Evolutionary conservation across 2,888 invertebrate genomes (phyloP).

Genomic region (Ophraella communa): DNA sequence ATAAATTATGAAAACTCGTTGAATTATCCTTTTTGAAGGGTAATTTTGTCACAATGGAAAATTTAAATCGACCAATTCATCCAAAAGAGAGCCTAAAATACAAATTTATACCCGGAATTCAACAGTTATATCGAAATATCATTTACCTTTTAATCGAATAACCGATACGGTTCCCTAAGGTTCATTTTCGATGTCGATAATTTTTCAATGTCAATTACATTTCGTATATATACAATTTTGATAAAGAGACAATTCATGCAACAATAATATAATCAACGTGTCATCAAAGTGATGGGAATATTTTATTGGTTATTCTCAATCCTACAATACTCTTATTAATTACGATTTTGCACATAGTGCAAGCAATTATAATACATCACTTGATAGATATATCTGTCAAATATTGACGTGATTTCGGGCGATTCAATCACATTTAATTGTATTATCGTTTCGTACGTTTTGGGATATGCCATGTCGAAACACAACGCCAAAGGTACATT

Average conservation of each 20-base stretch:
- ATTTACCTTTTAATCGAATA: too few relatives aligned
- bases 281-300: neutral
- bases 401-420: slow-evolving; percentile 16
- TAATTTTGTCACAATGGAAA: too few relatives aligned
- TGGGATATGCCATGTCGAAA: slow-evolving; percentile 1
- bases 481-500: neutral
- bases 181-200: neutral
- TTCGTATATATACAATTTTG: neutral
- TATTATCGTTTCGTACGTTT: slow-evolving; percentile 17
- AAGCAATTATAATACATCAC: slow-evolving; percentile 20
- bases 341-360: slow-evolving; percentile 12
- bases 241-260: neutral
- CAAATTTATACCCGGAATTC: too few relatives aligned
- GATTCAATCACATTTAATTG: slow-evolving; percentile 19
- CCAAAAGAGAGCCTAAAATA: too few relatives aligned
- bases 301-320: neutral
- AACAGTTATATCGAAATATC: too few relatives aligned
- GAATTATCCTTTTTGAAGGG: too few relatives aligned
- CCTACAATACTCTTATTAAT: slow-evolving; percentile 6
- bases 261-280: neutral
- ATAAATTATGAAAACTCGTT: too few relatives aligned
- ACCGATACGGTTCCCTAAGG: neutral
- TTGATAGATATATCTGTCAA: slow-evolving; percentile 7
- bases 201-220: neutral
- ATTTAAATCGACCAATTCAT: too few relatives aligned